phyloP scores from a whole-genome alignment of 1,140 invertebrate species.

The Papilio machaon region DNA sequence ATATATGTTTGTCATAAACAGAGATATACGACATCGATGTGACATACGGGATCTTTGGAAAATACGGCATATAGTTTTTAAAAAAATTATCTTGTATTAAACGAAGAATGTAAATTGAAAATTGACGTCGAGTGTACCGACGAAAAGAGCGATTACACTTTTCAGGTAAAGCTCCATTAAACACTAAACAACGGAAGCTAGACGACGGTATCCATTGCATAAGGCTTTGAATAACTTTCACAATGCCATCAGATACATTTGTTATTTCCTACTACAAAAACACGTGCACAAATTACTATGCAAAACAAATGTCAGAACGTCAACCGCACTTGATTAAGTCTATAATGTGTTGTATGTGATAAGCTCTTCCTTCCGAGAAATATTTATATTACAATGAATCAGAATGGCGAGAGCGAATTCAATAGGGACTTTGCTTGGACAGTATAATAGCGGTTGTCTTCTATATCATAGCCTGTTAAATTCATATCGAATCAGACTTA shows the following conservation, averaged over 20 bases:
- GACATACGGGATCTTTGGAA: too few species aligned
- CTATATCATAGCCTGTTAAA: background rate
- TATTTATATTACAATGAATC: background rate
- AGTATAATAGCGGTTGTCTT: background rate
- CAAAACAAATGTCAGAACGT: background rate
- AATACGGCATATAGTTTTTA: background rate
- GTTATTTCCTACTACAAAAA: slow-evolving; percentile 13
- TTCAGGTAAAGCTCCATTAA: background rate
- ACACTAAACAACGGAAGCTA: slow-evolving; percentile 4
- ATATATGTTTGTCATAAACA: background rate
- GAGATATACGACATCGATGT: background rate
- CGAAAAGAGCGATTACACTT: background rate
- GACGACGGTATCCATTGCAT: slow-evolving; percentile 2
- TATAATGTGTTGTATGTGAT: background rate
- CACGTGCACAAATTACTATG: background rate
- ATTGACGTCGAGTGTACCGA: background rate
- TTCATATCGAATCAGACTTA: background rate
- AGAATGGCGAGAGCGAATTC: background rate
- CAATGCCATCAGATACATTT: slow-evolving; percentile 24
- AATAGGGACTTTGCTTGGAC: background rate
- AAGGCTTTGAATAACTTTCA: slow-evolving; percentile 26
- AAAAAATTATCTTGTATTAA: background rate
- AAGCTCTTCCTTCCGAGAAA: slow-evolving; percentile 1
- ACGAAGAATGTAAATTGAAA: background rate
- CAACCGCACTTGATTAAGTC: background rate